Evolutionary conservation across 2,797 vertebrate genomes (phyloP).

Genomic region (Hozukius guyotensis): DNA sequence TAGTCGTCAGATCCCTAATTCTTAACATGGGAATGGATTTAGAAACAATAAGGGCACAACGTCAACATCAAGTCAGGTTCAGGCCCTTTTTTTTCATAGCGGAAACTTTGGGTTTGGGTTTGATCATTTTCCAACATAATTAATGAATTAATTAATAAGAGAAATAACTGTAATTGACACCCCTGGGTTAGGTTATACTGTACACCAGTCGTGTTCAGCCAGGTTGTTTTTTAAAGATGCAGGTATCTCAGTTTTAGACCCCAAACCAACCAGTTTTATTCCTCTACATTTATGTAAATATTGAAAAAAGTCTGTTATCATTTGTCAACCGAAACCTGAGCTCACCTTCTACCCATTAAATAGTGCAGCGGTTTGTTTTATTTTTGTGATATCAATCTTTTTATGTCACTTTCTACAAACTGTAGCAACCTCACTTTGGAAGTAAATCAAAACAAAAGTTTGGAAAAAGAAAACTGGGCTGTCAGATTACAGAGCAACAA

Average conservation of each 20-base stretch:
- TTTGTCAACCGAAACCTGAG: no score
- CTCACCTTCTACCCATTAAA: neutral
- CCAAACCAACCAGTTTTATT: neutral
- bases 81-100: neutral
- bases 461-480: neutral
- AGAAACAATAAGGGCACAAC: neutral
- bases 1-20: no score
- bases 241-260: neutral
- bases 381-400: neutral
- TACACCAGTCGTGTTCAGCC: no score
- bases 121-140: neutral
- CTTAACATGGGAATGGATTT: neutral
- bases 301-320: neutral
- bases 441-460: neutral
- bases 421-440: neutral
- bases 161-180: neutral
- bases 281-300: neutral
- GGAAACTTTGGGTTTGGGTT: no score
- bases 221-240: no score
- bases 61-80: neutral
- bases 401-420: neutral
- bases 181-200: neutral
- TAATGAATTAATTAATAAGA: neutral
- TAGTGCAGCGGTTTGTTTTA: neutral
- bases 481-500: slow-evolving; percentile 9